Base-by-base conservation (phyloP, 2,888 invertebrate genomes). In the Luperina nickerlii region DNA sequence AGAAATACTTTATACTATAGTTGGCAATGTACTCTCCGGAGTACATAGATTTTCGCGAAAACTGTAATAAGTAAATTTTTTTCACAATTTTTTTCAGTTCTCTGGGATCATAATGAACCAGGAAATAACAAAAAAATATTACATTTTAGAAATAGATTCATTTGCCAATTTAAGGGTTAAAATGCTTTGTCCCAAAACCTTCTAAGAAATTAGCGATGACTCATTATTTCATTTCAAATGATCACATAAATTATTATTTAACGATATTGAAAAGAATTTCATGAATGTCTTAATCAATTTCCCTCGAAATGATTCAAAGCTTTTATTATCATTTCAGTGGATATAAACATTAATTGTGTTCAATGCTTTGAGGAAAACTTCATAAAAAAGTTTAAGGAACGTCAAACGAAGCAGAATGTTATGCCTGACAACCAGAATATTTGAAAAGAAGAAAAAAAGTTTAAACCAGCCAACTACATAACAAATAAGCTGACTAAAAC, bases 161-260 rank as follows among this genome's bases (percentile, higher is more conserved):
- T n/a, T n/a, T n/a, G n/a, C n/a, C n/a, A n/a, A n/a, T n/a, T n/a
- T n/a, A n/a, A n/a, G n/a, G n/a, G n/a, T n/a, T n/a, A 38, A 78
- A 84, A 69, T 54, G 57, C 51, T 54, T 32, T 27, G 32, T 57
- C 11, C 54, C 11, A 69, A 73, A 85, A 71, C 69, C 85, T 84
- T 85, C 86, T 77, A 24, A 85, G 84, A 74, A 85, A 77, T 85
- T n/a, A 42, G 57, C 63, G 48, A 24, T 51, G 65, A 74, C 9
- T 70, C 32, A n/a, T 66, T 60, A 57, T 66, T 66, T 81, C 20
- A 85, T 76, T 85, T 69, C 2, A 48, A 82, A 15, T 54, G 54
- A 42, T 82, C 71, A 76, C 74, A 82, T 85, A 82, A 82, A 84
- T 84, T 76, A 51, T 67, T 27, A 48, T 48, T 72, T 82, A 77